Evolutionary conservation across 2,113 vertebrate species (phyloP), one percentile per base, ranked within the genome.

Genomic region (Chascanopsetta lugubris): DNA sequence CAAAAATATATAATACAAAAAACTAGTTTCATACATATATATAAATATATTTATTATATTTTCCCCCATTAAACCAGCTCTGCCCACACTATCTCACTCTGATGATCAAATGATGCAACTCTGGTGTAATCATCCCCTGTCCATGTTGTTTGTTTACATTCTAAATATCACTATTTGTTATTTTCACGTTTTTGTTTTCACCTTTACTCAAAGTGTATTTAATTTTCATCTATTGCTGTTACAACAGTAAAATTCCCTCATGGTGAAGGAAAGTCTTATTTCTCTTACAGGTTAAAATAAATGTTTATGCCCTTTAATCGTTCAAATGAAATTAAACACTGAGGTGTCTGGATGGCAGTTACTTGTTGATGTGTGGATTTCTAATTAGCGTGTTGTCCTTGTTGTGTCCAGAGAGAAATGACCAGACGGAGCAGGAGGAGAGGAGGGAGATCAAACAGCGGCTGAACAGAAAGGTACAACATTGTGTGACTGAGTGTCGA

Each of bases 361-460:
- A 45, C 12, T 0, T 8, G 12, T 9, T 43, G 0, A 65, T 57
- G 21, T 21, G 2, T 64, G 8, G 29, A 48, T 64, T 61, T 68
- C 10, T 59, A 51, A 71, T 56, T 34, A 38, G 8, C 1, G 0
- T 30, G 3, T 25, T 3, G 10, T n/a, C 66, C n/a, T 26, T 43
- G 46, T 20, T 66, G 47, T 59, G 47, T 50, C 18, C 77, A 99
- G 96, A 99, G 88, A 94, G 97, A 85, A 99, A 99, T 51, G 97
- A 99, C 69, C 97, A 98, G 86, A 96, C 94, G 10, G 97, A 98
- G 81, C 96, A 99, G 72, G 96, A 99, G 51, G 96, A 99, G 87
- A 94, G 96, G 60, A 92, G 97, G 61, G 97, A 99, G 89, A 98
- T 99, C 87, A 99, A 99, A 85, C 97, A 99, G 80, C 90, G 97